These are phyloP conservation scores for Hylomyscus alleni DNA, from an alignment of 2,797 vertebrate species.

Conservation along the genomic window DNA sequence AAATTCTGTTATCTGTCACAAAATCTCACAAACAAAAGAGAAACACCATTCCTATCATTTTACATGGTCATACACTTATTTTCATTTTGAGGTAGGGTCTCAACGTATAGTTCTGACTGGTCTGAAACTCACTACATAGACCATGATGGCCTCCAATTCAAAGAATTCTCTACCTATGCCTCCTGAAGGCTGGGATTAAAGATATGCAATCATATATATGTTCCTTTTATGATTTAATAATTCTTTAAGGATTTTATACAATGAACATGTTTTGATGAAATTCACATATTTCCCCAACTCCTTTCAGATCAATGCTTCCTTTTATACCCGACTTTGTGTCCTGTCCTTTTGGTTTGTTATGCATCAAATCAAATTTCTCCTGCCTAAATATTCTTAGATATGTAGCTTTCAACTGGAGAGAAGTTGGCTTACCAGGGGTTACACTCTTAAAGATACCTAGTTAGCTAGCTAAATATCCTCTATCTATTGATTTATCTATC, in stretches of 20 bases:
- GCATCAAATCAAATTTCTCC: neutral
- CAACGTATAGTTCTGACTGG: neutral
- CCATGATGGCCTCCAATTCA: neutral
- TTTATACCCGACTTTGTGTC: neutral
- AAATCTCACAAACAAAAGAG: neutral
- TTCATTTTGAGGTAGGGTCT: neutral
- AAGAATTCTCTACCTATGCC: neutral
- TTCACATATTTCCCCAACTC: neutral
- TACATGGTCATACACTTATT: neutral
- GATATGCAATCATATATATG: neutral
- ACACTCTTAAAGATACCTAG: neutral
- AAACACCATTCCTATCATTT: neutral
- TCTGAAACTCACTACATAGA: neutral
- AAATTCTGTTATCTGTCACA: neutral
- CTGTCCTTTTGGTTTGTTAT: neutral
- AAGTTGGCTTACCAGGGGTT: neutral
- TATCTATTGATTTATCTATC: neutral
- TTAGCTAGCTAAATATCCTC: neutral
- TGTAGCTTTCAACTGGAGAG: neutral
- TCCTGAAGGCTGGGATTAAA: neutral
- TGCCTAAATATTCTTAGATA: neutral
- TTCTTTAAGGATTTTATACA: neutral
- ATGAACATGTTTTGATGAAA: neutral
- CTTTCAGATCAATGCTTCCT: neutral
- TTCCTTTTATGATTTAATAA: neutral